Percentiles rank a stretch among this genome's conserved stretches.
Conservation (phyloP, 1,140 invertebrate genomes). For the Trissolcus basalis region DNA sequence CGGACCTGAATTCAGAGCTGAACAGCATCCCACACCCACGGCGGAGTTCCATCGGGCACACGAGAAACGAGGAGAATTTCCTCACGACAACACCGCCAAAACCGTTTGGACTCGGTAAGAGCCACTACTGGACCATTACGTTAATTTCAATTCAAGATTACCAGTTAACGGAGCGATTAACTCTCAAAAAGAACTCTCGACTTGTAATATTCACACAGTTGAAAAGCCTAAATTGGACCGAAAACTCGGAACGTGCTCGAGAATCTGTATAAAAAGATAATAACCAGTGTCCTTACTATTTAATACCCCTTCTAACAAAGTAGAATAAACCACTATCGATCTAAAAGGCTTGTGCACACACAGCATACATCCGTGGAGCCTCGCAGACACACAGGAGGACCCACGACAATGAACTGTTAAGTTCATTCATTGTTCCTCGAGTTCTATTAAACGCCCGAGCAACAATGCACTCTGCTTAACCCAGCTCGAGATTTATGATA, state of each 20-base stretch:
- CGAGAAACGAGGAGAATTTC: constrained; percentile 77
- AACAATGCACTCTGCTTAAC: constrained; percentile 15
- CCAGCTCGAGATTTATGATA: constrained; percentile 15
- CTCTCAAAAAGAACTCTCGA: neutral
- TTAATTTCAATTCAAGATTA: neutral
- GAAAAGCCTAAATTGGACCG: neutral
- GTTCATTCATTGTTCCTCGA: constrained; percentile 35
- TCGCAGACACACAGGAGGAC: neutral
- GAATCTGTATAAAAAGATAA: neutral
- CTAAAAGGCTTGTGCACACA: constrained; percentile 5
- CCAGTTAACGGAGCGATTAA: neutral
- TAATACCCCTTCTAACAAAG: neutral
- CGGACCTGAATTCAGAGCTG: constrained; percentile 81
- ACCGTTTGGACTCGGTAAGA: constrained; percentile 87
- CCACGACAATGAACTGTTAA: constrained; percentile 25
- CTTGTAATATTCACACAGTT: neutral
- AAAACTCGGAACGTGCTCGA: too few species aligned
- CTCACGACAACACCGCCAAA: constrained; percentile 79
- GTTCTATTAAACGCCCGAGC: constrained; percentile 23
- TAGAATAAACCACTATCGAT: constrained; percentile 15
- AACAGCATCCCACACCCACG: constrained; percentile 66
- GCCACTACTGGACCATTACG: too few species aligned
- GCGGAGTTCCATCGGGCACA: constrained; percentile 68
- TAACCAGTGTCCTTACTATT: neutral
- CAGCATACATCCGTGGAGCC: neutral